Evolutionary conservation across 1,140 invertebrate species (phyloP), one percentile per base, ranked within the genome.

Genomic region (Oryctes rhinoceros): DNA sequence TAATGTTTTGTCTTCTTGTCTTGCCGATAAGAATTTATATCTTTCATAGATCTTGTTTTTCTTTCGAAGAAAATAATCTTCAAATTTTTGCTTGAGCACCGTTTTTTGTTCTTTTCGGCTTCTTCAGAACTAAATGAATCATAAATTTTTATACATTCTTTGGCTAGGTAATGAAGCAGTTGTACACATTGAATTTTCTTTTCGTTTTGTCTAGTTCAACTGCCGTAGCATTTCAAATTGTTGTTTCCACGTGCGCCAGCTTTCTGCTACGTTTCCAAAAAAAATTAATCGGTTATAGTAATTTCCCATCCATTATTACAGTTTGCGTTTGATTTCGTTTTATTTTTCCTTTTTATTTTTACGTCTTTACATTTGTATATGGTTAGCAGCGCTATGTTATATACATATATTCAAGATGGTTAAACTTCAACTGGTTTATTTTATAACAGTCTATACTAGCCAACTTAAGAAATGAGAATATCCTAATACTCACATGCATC

Each of bases 61-160:
- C 44, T 80, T 80, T 1, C 71, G 79, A 15, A 37, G 3, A 37
- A 80, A 80, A 62, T 80, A 39, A 18, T 24, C 47, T 39, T 74
- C 11, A 62, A 80, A 80, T 80, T 75, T 76, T 20, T 75, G 3
- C 30, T 80, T 76, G 39, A 76, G 47, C n/a, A 62, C n/a, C 35
- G 20, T 53, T 53, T 80, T 53, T 76, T 59, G 37, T 80, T 59
- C 18, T 80, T 35, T 59, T 80, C 67, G 0, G 3, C 47, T 76
- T 80, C n/a, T n/a, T 76, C 11, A 59, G 87, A 79, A 53, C 48
- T 59, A 78, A 87, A 86, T 0, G 85, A 86, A 78, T 86, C 82
- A 71, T 79, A 87, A 49, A 85, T 85, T 49, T 85, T 82, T 3
- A 86, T 75, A 1, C 82, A 84, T 79, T 86, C 84, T 18, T 87